A percentile compares a stretch with the other conserved stretches of the same genome.
Evolutionary conservation across 2,113 vertebrate species (phyloP).

Genomic region (Sphaerodactylus townsendi): DNA sequence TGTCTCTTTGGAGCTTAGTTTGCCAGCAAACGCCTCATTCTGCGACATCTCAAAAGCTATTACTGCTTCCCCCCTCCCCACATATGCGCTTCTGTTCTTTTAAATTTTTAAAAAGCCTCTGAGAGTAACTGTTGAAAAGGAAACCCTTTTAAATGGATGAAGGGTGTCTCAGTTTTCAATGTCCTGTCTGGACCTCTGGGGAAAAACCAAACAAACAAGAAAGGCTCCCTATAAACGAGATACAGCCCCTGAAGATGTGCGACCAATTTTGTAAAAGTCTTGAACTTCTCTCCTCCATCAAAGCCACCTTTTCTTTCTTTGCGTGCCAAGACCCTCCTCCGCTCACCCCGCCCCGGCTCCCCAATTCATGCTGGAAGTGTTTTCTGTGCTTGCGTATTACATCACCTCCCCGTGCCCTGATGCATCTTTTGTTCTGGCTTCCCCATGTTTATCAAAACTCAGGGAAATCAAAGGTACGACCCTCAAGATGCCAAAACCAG

Average conservation of each 20-base stretch:
- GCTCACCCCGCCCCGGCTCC: not conserved
- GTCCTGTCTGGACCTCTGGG: conserved; percentile 71
- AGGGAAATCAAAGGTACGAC: conserved; percentile 73
- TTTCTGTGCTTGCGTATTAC: conserved; percentile 73
- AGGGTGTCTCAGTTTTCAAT: conserved; percentile 75
- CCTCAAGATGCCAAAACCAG: conserved; percentile 67
- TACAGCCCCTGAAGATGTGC: conserved; percentile 79
- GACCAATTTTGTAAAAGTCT: conserved; percentile 77
- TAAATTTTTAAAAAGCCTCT: conserved; percentile 74
- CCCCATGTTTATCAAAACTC: conserved; percentile 79
- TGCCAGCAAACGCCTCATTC: conserved; percentile 53
- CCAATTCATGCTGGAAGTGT: conserved; percentile 69
- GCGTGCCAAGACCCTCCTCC: conserved; percentile 75
- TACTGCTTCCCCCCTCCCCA: conserved; percentile 42
- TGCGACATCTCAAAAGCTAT: conserved; percentile 74
- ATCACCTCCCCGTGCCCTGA: conserved; percentile 72
- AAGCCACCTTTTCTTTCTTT: conserved; percentile 85
- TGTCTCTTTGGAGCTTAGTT: conserved; percentile 45
- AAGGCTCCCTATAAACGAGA: conserved; percentile 72
- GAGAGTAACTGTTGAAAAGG: conserved; percentile 71
- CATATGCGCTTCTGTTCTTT: conserved; percentile 73
- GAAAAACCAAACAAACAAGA: conserved; percentile 36
- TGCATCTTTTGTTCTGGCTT: conserved; percentile 79
- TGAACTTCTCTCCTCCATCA: conserved; percentile 81
- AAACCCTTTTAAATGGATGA: conserved; percentile 72